Conservation (phyloP, 2,888 invertebrate species). For the Pammene aurita region DNA sequence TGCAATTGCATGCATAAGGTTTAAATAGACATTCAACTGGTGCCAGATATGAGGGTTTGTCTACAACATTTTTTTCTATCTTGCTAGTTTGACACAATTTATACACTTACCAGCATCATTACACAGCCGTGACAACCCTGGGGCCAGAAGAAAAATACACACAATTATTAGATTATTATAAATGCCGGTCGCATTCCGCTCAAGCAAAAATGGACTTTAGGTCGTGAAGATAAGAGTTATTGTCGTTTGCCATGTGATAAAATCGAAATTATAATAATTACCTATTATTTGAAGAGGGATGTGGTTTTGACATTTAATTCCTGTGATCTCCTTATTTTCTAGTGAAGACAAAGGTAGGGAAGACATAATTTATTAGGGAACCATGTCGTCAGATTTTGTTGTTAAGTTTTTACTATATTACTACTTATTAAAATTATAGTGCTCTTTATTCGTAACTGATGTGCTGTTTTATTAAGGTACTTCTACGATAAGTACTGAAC, state of each 20-base stretch:
- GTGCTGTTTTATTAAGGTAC: too few species aligned
- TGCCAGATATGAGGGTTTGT: too few species aligned
- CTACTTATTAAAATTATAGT: too few species aligned
- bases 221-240: not conserved
- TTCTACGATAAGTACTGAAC: too few species aligned
- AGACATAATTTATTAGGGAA: not conserved
- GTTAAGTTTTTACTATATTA: too few species aligned
- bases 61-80: too few species aligned
- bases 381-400: not conserved
- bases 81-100: too few species aligned
- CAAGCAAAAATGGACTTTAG: slow-evolving; percentile 1
- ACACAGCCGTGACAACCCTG: slow-evolving; percentile 23
- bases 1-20: too few species aligned
- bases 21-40: too few species aligned
- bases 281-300: slow-evolving; percentile 17
- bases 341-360: not conserved
- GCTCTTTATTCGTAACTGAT: too few species aligned
- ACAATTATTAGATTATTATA: slow-evolving; percentile 35
- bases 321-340: slow-evolving; percentile 1
- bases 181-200: not conserved
- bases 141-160: slow-evolving; percentile 20
- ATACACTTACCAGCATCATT: not conserved
- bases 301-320: slow-evolving; percentile 16
- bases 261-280: slow-evolving; percentile 17
- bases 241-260: not conserved